phyloP scores from a whole-genome alignment of 2,113 vertebrate genomes.

The Connochaetes taurinus region DNA sequence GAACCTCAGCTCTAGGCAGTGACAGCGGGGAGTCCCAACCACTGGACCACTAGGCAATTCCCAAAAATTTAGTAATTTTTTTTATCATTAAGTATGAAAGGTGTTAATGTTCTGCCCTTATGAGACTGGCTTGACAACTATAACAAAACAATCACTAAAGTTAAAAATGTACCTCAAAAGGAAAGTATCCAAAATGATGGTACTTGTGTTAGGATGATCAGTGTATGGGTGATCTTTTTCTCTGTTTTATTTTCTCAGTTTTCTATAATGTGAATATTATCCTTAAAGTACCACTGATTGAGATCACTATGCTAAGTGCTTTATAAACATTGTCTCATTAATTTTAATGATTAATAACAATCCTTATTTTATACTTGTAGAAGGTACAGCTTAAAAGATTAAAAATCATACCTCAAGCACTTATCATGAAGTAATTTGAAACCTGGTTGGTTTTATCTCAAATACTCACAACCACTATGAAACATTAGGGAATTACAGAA shows the following conservation, averaged over 20 bases:
- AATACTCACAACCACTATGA: neutral
- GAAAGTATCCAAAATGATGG: neutral
- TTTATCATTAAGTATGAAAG: neutral
- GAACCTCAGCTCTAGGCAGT: neutral
- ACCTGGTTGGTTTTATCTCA: neutral
- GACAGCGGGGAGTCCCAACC: neutral
- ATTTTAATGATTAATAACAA: constrained; percentile 15
- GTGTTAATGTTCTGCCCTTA: neutral
- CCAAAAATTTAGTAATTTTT: neutral
- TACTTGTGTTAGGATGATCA: neutral
- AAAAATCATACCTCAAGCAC: neutral
- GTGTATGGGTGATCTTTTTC: neutral
- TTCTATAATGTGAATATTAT: neutral
- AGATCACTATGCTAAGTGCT: neutral
- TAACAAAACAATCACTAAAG: neutral
- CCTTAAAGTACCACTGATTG: neutral
- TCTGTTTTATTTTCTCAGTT: neutral
- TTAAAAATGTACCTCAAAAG: neutral
- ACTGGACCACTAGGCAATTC: neutral
- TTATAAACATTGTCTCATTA: constrained; percentile 22
- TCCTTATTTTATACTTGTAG: neutral
- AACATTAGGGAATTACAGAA: neutral
- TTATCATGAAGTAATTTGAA: neutral
- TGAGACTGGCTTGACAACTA: neutral
- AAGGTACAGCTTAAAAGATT: neutral